Evolutionary conservation across 2,113 vertebrate genomes (phyloP).

Genomic region (Sarotherodon lohbergeri): DNA sequence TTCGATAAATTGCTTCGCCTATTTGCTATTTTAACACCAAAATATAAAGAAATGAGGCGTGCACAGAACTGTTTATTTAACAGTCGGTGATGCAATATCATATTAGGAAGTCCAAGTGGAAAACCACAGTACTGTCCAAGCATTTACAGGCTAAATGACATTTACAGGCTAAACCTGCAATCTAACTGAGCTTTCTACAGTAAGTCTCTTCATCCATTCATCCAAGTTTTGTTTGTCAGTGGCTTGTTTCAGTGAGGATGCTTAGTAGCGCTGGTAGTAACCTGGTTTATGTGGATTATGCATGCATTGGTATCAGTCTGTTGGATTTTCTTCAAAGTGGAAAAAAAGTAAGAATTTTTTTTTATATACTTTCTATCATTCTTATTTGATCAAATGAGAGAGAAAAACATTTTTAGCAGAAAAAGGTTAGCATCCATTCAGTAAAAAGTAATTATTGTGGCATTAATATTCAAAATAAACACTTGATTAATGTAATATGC

Average conservation of each 20-base stretch:
- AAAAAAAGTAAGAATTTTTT: not conserved
- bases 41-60: not conserved
- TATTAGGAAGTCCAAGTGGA: not conserved
- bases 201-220: not conserved
- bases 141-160: not conserved
- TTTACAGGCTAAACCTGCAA: not conserved
- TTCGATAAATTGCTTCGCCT: not conserved
- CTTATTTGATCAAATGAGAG: not conserved
- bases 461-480: not conserved
- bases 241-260: not conserved
- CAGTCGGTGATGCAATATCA: not conserved
- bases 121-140: slow-evolving; percentile 17
- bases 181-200: not conserved
- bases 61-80: not conserved
- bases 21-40: not conserved
- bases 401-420: not conserved
- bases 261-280: too few relatives aligned
- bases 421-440: not conserved
- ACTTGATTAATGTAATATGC: not conserved
- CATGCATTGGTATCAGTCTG: not conserved
- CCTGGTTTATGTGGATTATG: not conserved
- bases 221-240: not conserved
- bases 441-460: not conserved
- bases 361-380: not conserved
- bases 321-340: not conserved